Percentiles rank a stretch among this genome's conserved stretches.
Evolutionary conservation across 2,113 vertebrate genomes (phyloP).

Genomic region (Mixornis gularis): DNA sequence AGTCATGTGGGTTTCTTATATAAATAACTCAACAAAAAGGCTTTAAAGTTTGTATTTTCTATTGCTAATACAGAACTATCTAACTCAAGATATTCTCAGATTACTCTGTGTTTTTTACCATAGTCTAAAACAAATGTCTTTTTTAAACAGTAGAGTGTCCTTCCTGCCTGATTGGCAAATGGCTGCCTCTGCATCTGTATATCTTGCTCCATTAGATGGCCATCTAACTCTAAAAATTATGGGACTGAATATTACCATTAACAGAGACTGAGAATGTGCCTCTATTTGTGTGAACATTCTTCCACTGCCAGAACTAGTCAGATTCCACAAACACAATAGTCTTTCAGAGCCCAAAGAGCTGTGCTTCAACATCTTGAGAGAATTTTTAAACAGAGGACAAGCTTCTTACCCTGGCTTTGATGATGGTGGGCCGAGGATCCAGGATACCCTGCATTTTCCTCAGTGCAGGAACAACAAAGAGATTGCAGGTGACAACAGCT

Average conservation of each 20-base stretch:
- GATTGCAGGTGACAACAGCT: conserved; percentile 98
- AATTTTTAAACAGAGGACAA: neutral
- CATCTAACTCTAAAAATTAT: neutral
- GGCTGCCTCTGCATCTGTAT: neutral
- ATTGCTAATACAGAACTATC: neutral
- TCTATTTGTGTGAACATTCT: neutral
- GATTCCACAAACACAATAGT: neutral
- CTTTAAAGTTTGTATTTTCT: neutral
- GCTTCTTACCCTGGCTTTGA: conserved; percentile 94
- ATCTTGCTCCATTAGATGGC: neutral
- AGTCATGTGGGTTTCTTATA: neutral
- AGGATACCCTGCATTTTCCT: conserved; percentile 99
- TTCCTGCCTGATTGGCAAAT: neutral
- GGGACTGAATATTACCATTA: neutral
- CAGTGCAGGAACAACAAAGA: conserved; percentile 98
- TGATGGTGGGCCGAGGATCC: conserved; percentile 98
- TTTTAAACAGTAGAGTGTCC: neutral
- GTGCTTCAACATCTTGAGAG: neutral
- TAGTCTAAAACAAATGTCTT: neutral
- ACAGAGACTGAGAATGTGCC: neutral
- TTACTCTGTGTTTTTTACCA: neutral
- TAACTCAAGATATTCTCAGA: neutral
- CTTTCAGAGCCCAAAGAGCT: neutral
- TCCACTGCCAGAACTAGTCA: neutral
- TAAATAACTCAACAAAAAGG: neutral